A percentile compares a stretch with the other conserved stretches of the same genome.
Conservation (phyloP, 2,797 vertebrate species). For the Silurus aristotelis region DNA sequence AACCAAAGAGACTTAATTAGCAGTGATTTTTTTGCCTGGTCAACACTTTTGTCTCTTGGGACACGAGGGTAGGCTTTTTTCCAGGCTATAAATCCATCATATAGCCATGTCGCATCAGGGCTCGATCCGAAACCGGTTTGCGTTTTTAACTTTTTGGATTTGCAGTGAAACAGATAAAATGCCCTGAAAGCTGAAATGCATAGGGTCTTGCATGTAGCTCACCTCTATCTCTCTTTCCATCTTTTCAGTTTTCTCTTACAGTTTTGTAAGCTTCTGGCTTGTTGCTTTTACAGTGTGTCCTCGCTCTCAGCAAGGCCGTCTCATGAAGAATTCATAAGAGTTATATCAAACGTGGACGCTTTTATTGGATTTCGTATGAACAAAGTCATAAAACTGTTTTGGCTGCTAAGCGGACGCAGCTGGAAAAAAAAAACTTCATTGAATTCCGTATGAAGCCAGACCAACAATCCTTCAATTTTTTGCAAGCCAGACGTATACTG, state of each 20-base stretch:
- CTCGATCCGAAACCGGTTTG: conserved; percentile 20
- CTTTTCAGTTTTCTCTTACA: conserved; percentile 31
- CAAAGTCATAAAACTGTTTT: conserved; percentile 20
- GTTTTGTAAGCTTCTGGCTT: conserved; percentile 55
- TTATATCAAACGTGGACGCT: conserved; percentile 16
- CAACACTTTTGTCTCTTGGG: conserved; percentile 37
- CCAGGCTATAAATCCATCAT: conserved; percentile 40
- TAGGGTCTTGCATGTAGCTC: not conserved
- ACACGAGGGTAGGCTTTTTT: conserved; percentile 13
- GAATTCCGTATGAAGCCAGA: conserved; percentile 1
- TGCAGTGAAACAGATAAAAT: conserved; percentile 35
- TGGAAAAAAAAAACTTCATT: conserved; percentile 14
- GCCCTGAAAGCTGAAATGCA: conserved; percentile 48
- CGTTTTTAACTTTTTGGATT: conserved; percentile 41
- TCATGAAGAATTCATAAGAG: conserved; percentile 36
- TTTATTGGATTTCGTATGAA: conserved; percentile 32
- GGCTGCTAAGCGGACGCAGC: conserved; percentile 8
- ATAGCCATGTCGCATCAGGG: conserved; percentile 23
- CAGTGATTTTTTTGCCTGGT: conserved; percentile 45
- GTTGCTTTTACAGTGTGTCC: conserved; percentile 28
- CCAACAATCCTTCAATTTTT: not conserved
- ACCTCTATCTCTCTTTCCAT: conserved; percentile 45
- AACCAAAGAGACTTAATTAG: conserved; percentile 38
- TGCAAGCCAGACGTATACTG: not conserved
- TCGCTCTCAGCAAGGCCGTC: conserved; percentile 17